Evolutionary conservation across 2,113 vertebrate species (phyloP), one percentile per base, ranked within the genome.

Genomic region (Jaculus jaculus): DNA sequence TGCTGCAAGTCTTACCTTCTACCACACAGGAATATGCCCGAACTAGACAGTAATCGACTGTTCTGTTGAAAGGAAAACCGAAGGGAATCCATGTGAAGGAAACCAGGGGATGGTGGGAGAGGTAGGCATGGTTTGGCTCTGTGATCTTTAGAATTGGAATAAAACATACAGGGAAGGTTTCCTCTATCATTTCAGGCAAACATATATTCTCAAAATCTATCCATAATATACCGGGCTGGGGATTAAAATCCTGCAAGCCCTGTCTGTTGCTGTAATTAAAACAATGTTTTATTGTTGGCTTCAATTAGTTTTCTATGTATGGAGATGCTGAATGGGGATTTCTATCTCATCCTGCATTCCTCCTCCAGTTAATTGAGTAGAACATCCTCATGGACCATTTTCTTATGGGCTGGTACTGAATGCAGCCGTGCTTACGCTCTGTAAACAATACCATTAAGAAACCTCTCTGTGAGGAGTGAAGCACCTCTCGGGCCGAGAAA

Each of bases 211-310:
- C 77, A 24, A 5, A 72, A 18, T 89, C 18, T 78, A 32, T 63
- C 81, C 42, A 68, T 65, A 75, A 82, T 80, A 60, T 75, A 54
- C 54, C 15, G 11, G 54, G 15, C 15, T 15, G 54, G 54, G 54
- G 15, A 15, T 54, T 16, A 54, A 54, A 16, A 54, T 54, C 54
- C 54, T 47, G 5, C 42, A 47, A 47, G 42, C 42, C 42, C 42
- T 51, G 81, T 74, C 63, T 94, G 80, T 37, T 87, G 91, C 61
- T 82, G 42, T 75, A 88, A 92, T 83, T 95, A 32, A 65, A 94
- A 68, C 82, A 74, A 20, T 12, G n/a, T 87, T 89, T 95, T 78
- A 54, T 95, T 88, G 54, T 87, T 91, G 90, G 93, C 88, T 71
- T 85, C 60, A 79, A 63, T 94, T 72, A 89, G 79, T 93, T 85